phyloP scores from a whole-genome alignment of 1,140 invertebrate species.

The Harlomillsia oculata region DNA sequence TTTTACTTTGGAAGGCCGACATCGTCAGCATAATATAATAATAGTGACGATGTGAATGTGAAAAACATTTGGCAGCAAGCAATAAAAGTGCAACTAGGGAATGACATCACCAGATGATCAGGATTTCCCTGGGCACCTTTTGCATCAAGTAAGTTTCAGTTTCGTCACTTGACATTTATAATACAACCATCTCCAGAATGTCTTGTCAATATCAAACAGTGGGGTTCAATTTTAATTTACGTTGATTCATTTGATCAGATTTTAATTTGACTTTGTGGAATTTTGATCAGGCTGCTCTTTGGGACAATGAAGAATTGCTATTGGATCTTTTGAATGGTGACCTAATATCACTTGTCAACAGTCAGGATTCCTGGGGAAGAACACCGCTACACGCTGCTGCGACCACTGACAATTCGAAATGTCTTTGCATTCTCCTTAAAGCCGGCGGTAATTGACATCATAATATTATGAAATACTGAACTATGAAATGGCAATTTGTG shows the following conservation, averaged over 20 bases:
- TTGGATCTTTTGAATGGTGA: slow-evolving; percentile 69
- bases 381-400: slow-evolving; percentile 70
- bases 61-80: no score
- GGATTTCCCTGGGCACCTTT: slow-evolving; percentile 63
- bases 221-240: not conserved
- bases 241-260: no score
- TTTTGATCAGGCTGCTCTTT: slow-evolving; percentile 62
- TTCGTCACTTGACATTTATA: not conserved
- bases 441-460: slow-evolving; percentile 54
- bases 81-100: not conserved
- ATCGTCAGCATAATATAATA: not conserved
- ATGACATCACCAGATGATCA: slow-evolving; percentile 49
- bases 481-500: no score
- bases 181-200: no score
- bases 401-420: slow-evolving; percentile 72
- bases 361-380: slow-evolving; percentile 63
- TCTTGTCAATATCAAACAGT: not conserved
- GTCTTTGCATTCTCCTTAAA: slow-evolving; percentile 59
- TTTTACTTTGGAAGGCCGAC: not conserved
- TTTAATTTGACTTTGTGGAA: no score
- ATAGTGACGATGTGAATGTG: no score
- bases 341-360: slow-evolving; percentile 58
- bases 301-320: slow-evolving; percentile 80
- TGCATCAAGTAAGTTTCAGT: slow-evolving; percentile 55
- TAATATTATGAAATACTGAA: no score